Evolutionary conservation across 2,113 vertebrate species (phyloP), one percentile per base, ranked within the genome.

Genomic region (Sturnira hondurensis): DNA sequence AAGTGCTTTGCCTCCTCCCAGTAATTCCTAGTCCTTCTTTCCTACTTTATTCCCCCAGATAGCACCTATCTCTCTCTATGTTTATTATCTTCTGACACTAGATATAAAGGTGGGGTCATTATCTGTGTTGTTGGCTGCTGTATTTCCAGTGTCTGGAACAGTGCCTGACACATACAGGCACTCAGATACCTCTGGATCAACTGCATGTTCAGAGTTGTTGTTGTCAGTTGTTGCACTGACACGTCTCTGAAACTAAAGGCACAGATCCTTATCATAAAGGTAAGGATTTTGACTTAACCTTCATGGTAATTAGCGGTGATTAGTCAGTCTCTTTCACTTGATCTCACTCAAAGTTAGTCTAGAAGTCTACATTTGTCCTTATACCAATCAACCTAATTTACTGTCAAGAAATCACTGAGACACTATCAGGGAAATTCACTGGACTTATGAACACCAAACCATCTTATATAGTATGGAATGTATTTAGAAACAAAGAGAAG

Each of bases 401-500:
- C 14, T 86, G 86, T 87, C 31, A 93, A 89, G 70, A 22, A 71
- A 73, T 82, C 65, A 81, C 31, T 71, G 33, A 96, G 31, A 92
- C 22, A 61, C 2, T 38, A 80, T 13, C 3, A 71, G 80, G 13
- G n/a, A 89, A 86, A 86, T 87, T 95, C 71, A n/a, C 22, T 89
- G 71, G 71, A 65, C 24, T 52, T 88, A 68, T 47, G 45, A 81
- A 36, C 67, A 74, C 63, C 63, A 83, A 58, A 56, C 22, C 28
- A 76, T 80, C 26, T 93, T 61, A 81, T 8, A 61, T 61, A 92
- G 31, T 45, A 90, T 68, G 10, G 4, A 58, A 68, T 77, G n/a
- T 77, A 68, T 89, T 92, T 87, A 80, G 86, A 91, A 94, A 89
- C 43, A 84, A 92, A 95, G 36, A 67, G 11, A 93, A 31, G 11